Evolutionary conservation across 1,140 invertebrate species (phyloP).

Genomic region (Leptopilina clavipes): DNA sequence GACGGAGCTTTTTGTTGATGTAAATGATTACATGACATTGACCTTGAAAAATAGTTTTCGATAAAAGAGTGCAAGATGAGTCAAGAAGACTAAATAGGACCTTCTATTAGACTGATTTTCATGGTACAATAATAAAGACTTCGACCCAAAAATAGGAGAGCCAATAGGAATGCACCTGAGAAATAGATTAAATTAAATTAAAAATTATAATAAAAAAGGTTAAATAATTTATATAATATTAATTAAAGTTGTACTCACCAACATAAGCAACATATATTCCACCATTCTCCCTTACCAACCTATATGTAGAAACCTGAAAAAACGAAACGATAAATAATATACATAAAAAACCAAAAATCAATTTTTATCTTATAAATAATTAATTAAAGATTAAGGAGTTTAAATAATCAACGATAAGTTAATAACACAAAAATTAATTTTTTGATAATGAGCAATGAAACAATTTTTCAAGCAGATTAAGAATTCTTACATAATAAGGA

Average conservation of each 20-base stretch:
- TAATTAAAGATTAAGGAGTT: background rate
- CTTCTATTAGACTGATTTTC: constrained; percentile 91
- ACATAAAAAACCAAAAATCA: constrained; percentile 39
- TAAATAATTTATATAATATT: constrained; percentile 9
- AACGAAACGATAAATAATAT: constrained; percentile 51
- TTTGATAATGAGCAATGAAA: constrained; percentile 42
- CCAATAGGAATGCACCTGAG: constrained; percentile 83
- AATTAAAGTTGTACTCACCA: constrained; percentile 72
- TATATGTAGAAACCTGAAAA: constrained; percentile 76
- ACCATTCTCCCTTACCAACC: constrained; percentile 76
- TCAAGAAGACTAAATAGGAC: constrained; percentile 80
- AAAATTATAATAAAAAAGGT: constrained; percentile 27
- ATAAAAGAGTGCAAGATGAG: constrained; percentile 44
- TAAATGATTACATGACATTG: constrained; percentile 60
- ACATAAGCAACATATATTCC: constrained; percentile 91
- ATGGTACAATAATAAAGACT: constrained; percentile 92
- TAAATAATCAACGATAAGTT: constrained; percentile 4
- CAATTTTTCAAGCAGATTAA: constrained; percentile 42
- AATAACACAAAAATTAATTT: constrained; percentile 37
- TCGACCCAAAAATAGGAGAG: constrained; percentile 83
- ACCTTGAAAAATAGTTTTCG: constrained; percentile 54
- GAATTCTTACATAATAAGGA: constrained; percentile 29
- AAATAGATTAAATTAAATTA: constrained; percentile 43
- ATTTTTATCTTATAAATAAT: constrained; percentile 30
- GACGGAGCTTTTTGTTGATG: constrained; percentile 43